Conservation (phyloP, 2,888 invertebrate genomes). For the Ligdia adustata region DNA sequence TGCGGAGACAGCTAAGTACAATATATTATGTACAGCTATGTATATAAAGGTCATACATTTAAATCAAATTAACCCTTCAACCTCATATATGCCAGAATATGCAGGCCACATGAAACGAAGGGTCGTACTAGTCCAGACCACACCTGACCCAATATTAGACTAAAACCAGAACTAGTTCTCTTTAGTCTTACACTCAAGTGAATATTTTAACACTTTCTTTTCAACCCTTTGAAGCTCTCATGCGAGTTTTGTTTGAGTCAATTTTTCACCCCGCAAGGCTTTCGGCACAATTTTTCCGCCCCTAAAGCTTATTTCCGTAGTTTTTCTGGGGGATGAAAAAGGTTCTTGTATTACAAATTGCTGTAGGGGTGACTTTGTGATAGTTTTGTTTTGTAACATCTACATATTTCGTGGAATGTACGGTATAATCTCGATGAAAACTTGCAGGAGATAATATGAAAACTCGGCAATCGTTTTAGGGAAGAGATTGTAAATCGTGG, state of each 20-base stretch:
- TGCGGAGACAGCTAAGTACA: too few relatives aligned
- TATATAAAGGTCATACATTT: too few relatives aligned
- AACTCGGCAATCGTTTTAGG: too few relatives aligned
- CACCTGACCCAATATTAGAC: background rate
- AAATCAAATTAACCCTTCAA: background rate
- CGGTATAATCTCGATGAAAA: too few relatives aligned
- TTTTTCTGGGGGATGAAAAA: background rate
- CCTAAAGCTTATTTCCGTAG: constrained; percentile 6
- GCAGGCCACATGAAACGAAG: background rate
- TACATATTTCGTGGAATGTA: too few relatives aligned
- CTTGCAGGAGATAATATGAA: too few relatives aligned
- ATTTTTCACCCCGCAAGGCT: too few relatives aligned
- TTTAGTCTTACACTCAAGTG: background rate
- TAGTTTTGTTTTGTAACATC: background rate
- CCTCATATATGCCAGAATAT: too few relatives aligned
- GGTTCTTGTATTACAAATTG: background rate
- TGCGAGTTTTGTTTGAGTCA: constrained; percentile 10
- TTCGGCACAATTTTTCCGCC: too few relatives aligned
- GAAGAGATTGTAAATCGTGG: too few relatives aligned
- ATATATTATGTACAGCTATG: too few relatives aligned
- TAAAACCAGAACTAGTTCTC: background rate
- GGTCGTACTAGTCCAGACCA: background rate
- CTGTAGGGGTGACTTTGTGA: background rate
- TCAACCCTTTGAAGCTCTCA: background rate
- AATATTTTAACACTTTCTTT: background rate